Evolutionary conservation across 2,797 vertebrate species (phyloP).

Genomic region (Micropoecilia bifurca): DNA sequence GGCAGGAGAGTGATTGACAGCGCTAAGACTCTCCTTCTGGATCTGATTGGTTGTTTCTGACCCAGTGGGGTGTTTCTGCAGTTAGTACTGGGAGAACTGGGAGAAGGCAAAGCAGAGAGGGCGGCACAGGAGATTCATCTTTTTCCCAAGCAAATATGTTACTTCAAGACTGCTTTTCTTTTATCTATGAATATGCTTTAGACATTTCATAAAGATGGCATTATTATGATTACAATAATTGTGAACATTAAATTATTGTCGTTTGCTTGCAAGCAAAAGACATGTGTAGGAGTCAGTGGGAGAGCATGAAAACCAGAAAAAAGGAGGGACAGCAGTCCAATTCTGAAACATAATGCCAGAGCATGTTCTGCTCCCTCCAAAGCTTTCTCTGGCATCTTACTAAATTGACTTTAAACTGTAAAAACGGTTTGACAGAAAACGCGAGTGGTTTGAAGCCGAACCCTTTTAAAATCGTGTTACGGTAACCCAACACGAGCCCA

Average conservation of each 20-base stretch:
- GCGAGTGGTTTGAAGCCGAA: neutral
- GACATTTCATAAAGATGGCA: too few species aligned
- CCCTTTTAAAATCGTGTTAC: neutral
- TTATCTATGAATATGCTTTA: too few species aligned
- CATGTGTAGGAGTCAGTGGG: neutral
- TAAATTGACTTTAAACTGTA: neutral
- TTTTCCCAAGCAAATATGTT: too few species aligned
- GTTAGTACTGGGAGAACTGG: too few species aligned
- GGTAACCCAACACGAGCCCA: neutral
- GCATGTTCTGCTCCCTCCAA: neutral
- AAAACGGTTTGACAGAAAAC: neutral
- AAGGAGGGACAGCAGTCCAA: neutral
- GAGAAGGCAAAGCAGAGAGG: too few species aligned
- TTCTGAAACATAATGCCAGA: neutral
- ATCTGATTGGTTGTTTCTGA: too few species aligned
- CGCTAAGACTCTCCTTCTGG: too few species aligned
- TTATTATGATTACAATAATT: too few species aligned
- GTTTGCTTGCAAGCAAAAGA: neutral
- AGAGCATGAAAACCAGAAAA: neutral
- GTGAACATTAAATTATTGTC: neutral
- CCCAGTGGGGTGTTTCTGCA: too few species aligned
- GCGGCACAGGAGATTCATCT: too few species aligned
- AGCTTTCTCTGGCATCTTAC: neutral
- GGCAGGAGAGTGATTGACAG: too few species aligned
- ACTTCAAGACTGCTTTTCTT: too few species aligned